Conservation (phyloP, 2,797 vertebrate species). For the Sphenodon punctatus region DNA sequence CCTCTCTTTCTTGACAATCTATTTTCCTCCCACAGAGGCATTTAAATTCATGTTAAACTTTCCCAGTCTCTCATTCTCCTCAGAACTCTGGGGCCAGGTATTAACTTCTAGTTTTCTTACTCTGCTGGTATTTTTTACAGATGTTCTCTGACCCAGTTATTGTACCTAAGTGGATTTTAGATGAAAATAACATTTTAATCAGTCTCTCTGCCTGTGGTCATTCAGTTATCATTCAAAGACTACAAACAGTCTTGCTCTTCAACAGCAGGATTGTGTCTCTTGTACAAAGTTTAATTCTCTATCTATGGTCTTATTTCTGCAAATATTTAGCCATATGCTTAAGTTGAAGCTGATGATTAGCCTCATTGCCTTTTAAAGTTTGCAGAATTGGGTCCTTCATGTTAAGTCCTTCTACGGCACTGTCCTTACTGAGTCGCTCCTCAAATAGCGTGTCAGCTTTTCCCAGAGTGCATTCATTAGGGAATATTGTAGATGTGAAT, state of each 20-base stretch:
- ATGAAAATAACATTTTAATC: neutral
- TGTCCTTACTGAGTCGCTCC: neutral
- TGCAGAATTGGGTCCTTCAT: neutral
- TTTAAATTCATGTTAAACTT: neutral
- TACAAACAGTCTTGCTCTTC: fast-evolving
- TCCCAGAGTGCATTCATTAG: neutral
- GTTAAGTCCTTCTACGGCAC: too few relatives aligned
- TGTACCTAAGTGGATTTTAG: neutral
- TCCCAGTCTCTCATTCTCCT: neutral
- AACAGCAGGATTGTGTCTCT: neutral
- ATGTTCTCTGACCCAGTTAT: neutral
- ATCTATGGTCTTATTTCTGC: neutral
- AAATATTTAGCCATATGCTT: neutral
- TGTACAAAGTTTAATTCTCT: neutral
- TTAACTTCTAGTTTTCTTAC: neutral
- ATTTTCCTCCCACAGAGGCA: fast-evolving
- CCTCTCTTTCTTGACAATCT: neutral
- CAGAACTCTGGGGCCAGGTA: neutral
- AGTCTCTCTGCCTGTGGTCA: neutral
- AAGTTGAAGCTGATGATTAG: neutral
- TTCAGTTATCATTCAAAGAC: neutral
- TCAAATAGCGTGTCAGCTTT: neutral
- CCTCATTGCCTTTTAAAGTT: neutral
- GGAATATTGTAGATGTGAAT: neutral
- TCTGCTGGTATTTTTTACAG: neutral